Base-by-base conservation (phyloP, 1,140 invertebrate genomes). In the Meteorus sp. region DNA sequence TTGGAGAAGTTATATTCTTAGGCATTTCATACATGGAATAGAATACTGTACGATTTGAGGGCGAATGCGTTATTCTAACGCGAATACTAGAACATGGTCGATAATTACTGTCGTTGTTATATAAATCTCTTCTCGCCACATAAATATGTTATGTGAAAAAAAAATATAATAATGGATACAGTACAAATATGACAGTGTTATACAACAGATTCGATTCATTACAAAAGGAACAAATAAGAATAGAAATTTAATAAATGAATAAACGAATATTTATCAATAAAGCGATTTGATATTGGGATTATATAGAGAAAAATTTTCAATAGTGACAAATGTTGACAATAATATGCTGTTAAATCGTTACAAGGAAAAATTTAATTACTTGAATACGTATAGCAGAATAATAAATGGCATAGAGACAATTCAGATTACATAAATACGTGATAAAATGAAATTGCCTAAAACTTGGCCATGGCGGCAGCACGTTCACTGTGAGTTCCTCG, bases 401-500 rank as follows among this genome's bases (percentile, higher is more conserved):
- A 52, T 20, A 47, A 66, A 76, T 71, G 75, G 68, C 69, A 71
- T 74, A 74, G 75, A 74, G 71, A 67, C 76, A 75, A 73, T 58
- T 56, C 61, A 76, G 65, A 74, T 48, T 67, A 78, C 77, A 78
- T 77, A 78, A 79, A 79, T 79, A 80, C 69, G 74, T 80, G 79
- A 75, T 67, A 78, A 79, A 77, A n/a, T 77, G 74, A 80, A 80
- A 79, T 80, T 80, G 78, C 78, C 78, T 80, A 80, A 80, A 80
- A 77, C 76, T 80, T 62, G 78, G 78, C 78, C 78, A 80, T 56
- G 78, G 78, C 59, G 78, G 78, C 64, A 80, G 76, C 70, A 80
- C 78, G 74, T 76, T 79, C 69, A 79, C 77, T 69, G 73, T 78
- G 74, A 80, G 77, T 67, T 80, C 78, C 71, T 80, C 78, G 65